Conservation (phyloP, 2,113 vertebrate genomes). For the Hemiscyllium ocellatum region DNA sequence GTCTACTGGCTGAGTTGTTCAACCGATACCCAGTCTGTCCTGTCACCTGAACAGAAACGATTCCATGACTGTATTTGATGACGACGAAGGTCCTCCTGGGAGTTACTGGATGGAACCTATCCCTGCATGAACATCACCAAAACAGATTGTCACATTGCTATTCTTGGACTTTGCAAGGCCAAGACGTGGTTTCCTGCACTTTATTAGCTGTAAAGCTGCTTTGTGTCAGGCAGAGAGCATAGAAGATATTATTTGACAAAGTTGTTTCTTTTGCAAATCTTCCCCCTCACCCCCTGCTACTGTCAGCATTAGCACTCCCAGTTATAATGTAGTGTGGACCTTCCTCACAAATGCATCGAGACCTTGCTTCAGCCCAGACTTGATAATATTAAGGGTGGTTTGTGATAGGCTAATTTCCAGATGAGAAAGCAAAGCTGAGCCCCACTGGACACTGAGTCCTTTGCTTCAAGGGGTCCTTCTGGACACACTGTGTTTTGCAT, state of each 20-base stretch:
- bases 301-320: background rate
- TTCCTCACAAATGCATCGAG: background rate
- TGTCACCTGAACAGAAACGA: background rate
- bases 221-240: too few species aligned
- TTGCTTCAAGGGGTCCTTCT: background rate
- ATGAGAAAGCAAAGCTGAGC: background rate
- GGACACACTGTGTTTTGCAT: background rate
- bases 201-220: too few species aligned
- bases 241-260: too few species aligned
- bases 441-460: background rate
- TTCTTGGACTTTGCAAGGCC: too few species aligned
- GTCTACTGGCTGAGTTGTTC: background rate
- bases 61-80: background rate
- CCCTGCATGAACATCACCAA: too few species aligned
- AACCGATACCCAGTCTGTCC: background rate
- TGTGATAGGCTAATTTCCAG: background rate
- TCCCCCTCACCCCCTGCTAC: background rate
- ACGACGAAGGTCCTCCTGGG: background rate
- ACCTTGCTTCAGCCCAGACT: background rate
- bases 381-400: background rate
- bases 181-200: too few species aligned
- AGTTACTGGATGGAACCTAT: too few species aligned
- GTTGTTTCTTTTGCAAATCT: too few species aligned
- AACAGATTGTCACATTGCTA: background rate
- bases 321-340: background rate